Percentiles rank a stretch among this genome's conserved stretches.
phyloP scores from a whole-genome alignment of 2,888 invertebrate genomes.

The Chrysotoxum bicinctum region DNA sequence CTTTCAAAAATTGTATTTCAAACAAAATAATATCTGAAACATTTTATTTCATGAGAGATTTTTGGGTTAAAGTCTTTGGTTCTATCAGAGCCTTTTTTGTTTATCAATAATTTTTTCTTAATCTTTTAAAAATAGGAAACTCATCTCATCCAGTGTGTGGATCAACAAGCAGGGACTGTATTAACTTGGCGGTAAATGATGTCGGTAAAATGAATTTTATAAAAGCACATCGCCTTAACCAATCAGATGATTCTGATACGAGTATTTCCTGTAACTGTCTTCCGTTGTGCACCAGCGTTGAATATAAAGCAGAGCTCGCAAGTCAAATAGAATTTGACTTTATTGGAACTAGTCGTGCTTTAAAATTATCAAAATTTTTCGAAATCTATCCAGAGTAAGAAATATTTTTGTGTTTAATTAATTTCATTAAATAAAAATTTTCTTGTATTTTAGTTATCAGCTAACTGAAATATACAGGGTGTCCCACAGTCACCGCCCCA shows the following conservation, averaged over 20 bases:
- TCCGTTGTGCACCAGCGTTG: neutral
- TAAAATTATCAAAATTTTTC: too few species aligned
- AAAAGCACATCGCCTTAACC: neutral
- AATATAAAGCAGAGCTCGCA: neutral
- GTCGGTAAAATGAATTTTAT: neutral
- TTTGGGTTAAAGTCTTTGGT: too few species aligned
- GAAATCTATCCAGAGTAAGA: too few species aligned
- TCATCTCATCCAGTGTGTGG: slow-evolving; percentile 83
- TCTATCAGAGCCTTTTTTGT: too few species aligned
- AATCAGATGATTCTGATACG: neutral
- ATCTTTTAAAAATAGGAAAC: slow-evolving; percentile 77
- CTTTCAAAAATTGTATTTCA: too few species aligned
- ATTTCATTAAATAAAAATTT: neutral
- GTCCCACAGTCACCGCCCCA: too few species aligned
- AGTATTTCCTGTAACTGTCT: neutral
- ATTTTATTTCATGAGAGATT: too few species aligned
- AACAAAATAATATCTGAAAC: too few species aligned
- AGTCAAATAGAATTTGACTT: neutral
- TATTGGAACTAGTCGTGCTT: too few species aligned
- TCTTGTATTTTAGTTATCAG: neutral
- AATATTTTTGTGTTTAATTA: neutral
- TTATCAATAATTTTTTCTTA: slow-evolving; percentile 45
- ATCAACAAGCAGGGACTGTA: neutral
- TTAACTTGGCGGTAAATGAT: neutral
- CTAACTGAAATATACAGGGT: neutral